Evolutionary conservation across 2,888 invertebrate genomes (phyloP), one percentile per base, ranked within the genome.

Genomic region (Arrhopalites spinosus): DNA sequence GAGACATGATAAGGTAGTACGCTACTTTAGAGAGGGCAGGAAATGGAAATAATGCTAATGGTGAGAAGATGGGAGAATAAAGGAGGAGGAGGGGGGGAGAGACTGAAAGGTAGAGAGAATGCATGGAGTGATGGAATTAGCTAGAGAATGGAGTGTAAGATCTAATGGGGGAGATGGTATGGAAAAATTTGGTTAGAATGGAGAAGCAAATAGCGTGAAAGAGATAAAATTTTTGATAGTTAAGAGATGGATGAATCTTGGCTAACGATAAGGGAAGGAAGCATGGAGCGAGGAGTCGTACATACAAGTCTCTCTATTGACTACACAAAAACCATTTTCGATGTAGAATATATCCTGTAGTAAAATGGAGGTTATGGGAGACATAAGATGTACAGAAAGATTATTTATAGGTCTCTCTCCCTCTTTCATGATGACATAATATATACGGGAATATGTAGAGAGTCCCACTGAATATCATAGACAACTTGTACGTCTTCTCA

Each of bases 191-290:
- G 77, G 76, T 76, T 79, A 76, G 73, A 75, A 74, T 77, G 76
- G 70, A 78, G 73, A 72, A 78, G 80, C 81, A 79, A 76, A 77
- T 78, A 82, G 81, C 79, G 80, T 80, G 78, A 81, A 75, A 80
- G 78, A 81, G 81, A 82, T 80, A 82, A 80, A 74, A 74, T 74
- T 53, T 45, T 72, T 63, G 71, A 71, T 71, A 71, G 56, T 70
- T 27, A 3, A 45, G 43, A 56, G 56, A 61, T 72, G 61, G 63
- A 64, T 47, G 63, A 72, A 72, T 47, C 25, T 29, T 23, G 23
- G 56, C 66, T 43, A 36, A n/a, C 45, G 66, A 66, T 66, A 66
- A 66, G 66, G 20, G 43, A 36, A 7, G 36, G 36, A 36, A 36
- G n/a, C n/a, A n/a, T n/a, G n/a, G 36, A 36, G 36, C 36, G 36